phyloP scores from a whole-genome alignment of 2,797 vertebrate species.

The Clarias fuscus region DNA sequence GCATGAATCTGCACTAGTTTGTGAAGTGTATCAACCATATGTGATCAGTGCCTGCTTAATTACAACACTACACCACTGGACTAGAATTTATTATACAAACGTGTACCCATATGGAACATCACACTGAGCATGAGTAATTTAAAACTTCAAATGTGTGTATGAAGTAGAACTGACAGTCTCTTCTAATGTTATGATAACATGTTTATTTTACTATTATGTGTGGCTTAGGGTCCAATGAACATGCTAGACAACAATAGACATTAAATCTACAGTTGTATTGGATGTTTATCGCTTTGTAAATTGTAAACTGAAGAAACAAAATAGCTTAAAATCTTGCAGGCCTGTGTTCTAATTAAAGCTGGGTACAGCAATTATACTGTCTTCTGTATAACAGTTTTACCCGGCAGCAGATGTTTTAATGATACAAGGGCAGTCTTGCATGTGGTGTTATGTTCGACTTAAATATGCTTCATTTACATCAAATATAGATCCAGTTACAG shows the following conservation, averaged over 20 bases:
- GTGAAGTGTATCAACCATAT: constrained; percentile 55
- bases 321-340: constrained; percentile 35
- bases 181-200: background rate
- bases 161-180: background rate
- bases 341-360: constrained; percentile 47
- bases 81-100: constrained; percentile 52
- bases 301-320: constrained; percentile 33
- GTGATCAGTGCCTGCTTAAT: constrained; percentile 62
- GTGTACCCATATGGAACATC: constrained; percentile 9
- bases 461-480: constrained; percentile 48
- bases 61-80: constrained; percentile 55
- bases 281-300: constrained; percentile 32
- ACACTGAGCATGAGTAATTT: constrained; percentile 22
- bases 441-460: constrained; percentile 42
- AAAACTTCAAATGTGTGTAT: constrained; percentile 20
- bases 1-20: constrained; percentile 45
- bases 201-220: background rate
- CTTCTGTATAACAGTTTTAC: constrained; percentile 52
- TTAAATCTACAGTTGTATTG: constrained; percentile 17
- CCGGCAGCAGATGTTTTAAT: constrained; percentile 51
- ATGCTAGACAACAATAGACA: constrained; percentile 6
- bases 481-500: constrained; percentile 38
- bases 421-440: constrained; percentile 50
- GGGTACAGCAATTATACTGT: constrained; percentile 48
- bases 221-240: background rate